Conservation (phyloP, 1,140 invertebrate species). For the Pollicipes pollicipes region DNA sequence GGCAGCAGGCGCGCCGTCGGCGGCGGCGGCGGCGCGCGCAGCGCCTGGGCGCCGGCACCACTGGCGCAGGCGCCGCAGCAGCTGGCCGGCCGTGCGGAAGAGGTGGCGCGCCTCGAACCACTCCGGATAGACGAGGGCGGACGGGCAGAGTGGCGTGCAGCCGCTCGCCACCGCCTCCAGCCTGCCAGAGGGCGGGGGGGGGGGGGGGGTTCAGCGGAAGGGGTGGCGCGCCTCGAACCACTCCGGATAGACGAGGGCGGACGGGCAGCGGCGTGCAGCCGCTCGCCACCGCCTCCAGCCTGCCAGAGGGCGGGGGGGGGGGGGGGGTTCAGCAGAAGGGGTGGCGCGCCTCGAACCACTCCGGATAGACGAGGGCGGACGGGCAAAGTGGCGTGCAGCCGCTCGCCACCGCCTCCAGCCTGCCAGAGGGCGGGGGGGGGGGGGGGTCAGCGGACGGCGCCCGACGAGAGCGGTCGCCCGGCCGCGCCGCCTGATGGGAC, state of each 20-base stretch:
- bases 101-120: conserved; percentile 30
- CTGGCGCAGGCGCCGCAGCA: background rate
- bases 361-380: conserved; percentile 29
- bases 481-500: too few relatives aligned
- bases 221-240: conserved; percentile 23
- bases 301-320: conserved; percentile 30
- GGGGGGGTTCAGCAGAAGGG: conserved; percentile 16
- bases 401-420: conserved; percentile 42
- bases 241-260: too few relatives aligned
- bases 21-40: background rate
- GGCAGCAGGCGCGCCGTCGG: background rate
- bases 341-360: too few relatives aligned
- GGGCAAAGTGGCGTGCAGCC: too few relatives aligned
- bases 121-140: conserved; percentile 51
- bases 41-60: background rate
- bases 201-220: background rate
- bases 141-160: conserved; percentile 49
- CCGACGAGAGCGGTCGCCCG: too few relatives aligned
- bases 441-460: too few relatives aligned
- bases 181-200: conserved; percentile 27
- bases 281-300: conserved; percentile 43
- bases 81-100: background rate
- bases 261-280: conserved; percentile 48
- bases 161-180: conserved; percentile 46
- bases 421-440: too few relatives aligned